A percentile compares a stretch with the other conserved stretches of the same genome.
These are phyloP conservation scores for Spondyliosoma cantharus DNA, from an alignment of 2,797 vertebrate species.

Conservation along the genomic window DNA sequence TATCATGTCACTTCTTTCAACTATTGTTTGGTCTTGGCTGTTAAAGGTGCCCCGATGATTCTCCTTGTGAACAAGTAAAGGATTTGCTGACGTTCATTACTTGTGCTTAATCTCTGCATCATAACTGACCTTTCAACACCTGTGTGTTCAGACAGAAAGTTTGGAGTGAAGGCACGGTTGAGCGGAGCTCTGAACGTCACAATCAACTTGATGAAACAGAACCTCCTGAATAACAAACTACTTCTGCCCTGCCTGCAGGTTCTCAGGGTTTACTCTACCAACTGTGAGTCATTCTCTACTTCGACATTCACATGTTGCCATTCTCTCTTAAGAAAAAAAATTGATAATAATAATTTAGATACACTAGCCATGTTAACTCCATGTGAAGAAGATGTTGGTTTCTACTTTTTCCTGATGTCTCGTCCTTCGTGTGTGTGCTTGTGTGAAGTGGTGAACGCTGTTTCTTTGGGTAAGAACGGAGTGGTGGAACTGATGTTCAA, in stretches of 20 bases:
- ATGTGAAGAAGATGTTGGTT: not conserved
- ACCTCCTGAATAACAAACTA: conserved; percentile 91
- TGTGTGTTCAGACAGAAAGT: conserved; percentile 92
- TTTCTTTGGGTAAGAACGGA: conserved; percentile 94
- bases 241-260: conserved; percentile 96
- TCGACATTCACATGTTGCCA: not conserved
- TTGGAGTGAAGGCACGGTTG: conserved; percentile 95
- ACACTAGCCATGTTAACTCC: not conserved
- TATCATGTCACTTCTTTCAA: not conserved
- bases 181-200: conserved; percentile 92
- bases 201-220: conserved; percentile 91
- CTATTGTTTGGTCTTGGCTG: not conserved
- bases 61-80: not conserved
- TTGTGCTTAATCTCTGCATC: not conserved
- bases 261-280: conserved; percentile 92
- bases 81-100: not conserved
- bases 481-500: conserved; percentile 95
- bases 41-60: not conserved
- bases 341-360: not conserved
- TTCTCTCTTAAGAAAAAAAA: not conserved
- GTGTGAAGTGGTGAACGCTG: conserved; percentile 92
- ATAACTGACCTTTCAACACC: conserved; percentile 27
- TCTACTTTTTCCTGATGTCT: conserved; percentile 1
- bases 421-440: conserved; percentile 42
- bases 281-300: conserved; percentile 87